phyloP scores from a whole-genome alignment of 2,113 vertebrate species.

The Siniperca knerii region DNA sequence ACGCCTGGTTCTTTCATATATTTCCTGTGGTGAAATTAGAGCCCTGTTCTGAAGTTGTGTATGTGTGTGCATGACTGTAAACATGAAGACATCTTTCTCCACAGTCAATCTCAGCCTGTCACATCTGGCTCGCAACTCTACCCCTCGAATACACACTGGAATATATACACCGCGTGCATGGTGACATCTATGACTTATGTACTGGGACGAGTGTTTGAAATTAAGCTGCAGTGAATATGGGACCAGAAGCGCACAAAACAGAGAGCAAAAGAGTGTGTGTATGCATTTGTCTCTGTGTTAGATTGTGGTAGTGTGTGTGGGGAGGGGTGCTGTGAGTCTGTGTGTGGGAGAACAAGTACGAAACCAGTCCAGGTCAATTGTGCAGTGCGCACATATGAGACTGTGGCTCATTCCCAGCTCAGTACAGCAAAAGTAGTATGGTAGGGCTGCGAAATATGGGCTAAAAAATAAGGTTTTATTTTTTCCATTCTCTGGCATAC shows the following conservation, averaged over 20 bases:
- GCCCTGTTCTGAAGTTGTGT: slow-evolving; percentile 65
- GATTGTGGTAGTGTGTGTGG: neutral
- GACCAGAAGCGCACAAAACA: slow-evolving; percentile 59
- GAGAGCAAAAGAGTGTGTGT: slow-evolving; percentile 14
- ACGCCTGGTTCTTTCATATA: slow-evolving; percentile 83
- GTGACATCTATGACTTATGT: slow-evolving; percentile 81
- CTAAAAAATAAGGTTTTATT: neutral
- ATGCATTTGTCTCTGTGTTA: slow-evolving; percentile 14
- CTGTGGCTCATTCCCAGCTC: slow-evolving; percentile 2
- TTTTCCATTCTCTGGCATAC: neutral
- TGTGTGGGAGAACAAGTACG: slow-evolving; percentile 38
- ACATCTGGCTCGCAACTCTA: slow-evolving; percentile 89
- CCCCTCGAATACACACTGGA: slow-evolving; percentile 84
- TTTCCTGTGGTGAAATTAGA: slow-evolving; percentile 83
- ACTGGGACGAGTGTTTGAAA: slow-evolving; percentile 77
- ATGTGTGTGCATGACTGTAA: slow-evolving; percentile 76
- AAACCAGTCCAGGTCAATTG: neutral
- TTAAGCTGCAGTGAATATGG: slow-evolving; percentile 77
- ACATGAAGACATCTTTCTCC: slow-evolving; percentile 82
- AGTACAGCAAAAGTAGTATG: neutral
- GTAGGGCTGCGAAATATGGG: neutral
- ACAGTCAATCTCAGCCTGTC: slow-evolving; percentile 86
- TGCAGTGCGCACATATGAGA: neutral
- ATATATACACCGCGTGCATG: slow-evolving; percentile 75
- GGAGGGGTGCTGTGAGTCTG: slow-evolving; percentile 5